Evolutionary conservation across 2,888 invertebrate species (phyloP).

Genomic region (Eristalis tenax): DNA sequence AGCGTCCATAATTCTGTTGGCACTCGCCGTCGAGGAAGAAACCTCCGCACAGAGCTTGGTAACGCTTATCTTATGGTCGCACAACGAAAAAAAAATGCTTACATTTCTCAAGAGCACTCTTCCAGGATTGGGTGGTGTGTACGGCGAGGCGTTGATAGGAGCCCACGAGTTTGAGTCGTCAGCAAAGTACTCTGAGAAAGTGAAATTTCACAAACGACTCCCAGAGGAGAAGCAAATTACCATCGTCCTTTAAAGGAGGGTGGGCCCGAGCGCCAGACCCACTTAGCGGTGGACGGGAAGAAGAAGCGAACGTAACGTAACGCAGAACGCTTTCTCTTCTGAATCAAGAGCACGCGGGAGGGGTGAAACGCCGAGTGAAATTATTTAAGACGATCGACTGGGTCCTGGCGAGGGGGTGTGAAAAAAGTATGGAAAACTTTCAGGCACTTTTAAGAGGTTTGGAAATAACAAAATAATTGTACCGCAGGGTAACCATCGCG

Average conservation of each 20-base stretch:
- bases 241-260: constrained; percentile 28
- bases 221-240: constrained; percentile 59
- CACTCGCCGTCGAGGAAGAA: neutral
- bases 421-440: constrained; percentile 34
- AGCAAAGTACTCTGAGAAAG: constrained; percentile 44
- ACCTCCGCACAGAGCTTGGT: constrained; percentile 34
- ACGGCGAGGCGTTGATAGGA: constrained; percentile 8
- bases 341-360: neutral
- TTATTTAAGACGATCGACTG: constrained; percentile 27
- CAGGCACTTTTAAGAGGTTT: constrained; percentile 51
- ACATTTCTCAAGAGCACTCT: constrained; percentile 53
- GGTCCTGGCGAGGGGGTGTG: constrained; percentile 1
- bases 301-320: constrained; percentile 16
- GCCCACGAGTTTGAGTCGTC: constrained; percentile 25
- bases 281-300: neutral
- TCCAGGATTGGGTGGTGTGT: constrained; percentile 2
- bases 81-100: constrained; percentile 36
- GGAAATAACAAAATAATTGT: constrained; percentile 60
- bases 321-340: neutral
- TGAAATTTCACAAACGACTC: constrained; percentile 66
- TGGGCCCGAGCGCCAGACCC: neutral
- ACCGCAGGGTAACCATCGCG: constrained; percentile 58
- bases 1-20: constrained; percentile 41
- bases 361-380: constrained; percentile 2
- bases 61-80: constrained; percentile 57